Evolutionary conservation across 2,888 invertebrate genomes (phyloP).

Genomic region (Amiota minor): DNA sequence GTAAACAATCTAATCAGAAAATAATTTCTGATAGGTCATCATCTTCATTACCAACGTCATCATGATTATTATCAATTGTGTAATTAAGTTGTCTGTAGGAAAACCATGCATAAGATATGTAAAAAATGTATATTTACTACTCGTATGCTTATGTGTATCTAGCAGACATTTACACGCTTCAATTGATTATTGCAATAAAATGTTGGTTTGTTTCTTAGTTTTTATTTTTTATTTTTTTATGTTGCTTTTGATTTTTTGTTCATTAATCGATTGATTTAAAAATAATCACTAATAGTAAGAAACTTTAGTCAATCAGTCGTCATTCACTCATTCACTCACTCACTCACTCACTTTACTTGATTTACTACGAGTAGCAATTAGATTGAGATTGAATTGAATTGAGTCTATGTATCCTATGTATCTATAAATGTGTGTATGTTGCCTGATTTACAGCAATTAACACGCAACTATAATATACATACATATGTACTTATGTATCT

Average conservation of each 20-base stretch:
- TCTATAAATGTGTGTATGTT: background rate
- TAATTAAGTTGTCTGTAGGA: background rate
- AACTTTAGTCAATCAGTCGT: background rate
- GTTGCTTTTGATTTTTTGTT: no score
- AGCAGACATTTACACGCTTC: conserved; percentile 50
- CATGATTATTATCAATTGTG: conserved; percentile 35
- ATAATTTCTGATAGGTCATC: conserved; percentile 32
- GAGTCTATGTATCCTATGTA: background rate
- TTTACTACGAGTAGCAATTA: background rate
- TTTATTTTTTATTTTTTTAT: no score
- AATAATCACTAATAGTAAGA: conserved; percentile 47
- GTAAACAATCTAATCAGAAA: conserved; percentile 66
- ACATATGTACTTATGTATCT: conserved; percentile 2
- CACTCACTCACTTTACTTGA: no score
- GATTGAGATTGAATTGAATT: conserved; percentile 7
- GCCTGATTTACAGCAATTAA: background rate
- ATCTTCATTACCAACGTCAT: background rate
- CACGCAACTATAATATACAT: background rate
- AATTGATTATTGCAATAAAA: conserved; percentile 64
- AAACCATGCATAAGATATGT: background rate
- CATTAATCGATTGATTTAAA: conserved; percentile 62
- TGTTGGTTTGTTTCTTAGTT: conserved; percentile 31
- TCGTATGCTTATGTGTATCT: background rate
- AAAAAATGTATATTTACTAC: background rate
- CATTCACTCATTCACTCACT: background rate